phyloP scores from a whole-genome alignment of 2,113 vertebrate genomes.

The Carassius auratus region DNA sequence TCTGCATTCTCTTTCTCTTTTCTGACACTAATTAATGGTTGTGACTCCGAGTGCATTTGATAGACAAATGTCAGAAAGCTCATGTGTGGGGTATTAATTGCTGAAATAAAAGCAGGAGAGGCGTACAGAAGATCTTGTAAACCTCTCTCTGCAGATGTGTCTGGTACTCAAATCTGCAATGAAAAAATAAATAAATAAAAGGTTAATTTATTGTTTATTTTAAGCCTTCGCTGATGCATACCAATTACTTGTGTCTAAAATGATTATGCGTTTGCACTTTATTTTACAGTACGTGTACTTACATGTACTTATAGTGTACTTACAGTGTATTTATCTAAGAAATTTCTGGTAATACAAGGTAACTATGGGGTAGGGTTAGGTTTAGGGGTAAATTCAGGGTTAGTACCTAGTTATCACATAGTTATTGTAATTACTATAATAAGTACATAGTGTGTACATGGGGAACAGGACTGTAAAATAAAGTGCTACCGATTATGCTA shows the following conservation, averaged over 20 bases:
- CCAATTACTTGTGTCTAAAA: not conserved
- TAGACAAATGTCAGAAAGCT: slow-evolving; percentile 78
- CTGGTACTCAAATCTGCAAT: slow-evolving; percentile 56
- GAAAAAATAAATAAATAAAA: not conserved
- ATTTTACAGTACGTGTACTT: too few species aligned
- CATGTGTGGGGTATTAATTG: slow-evolving; percentile 74
- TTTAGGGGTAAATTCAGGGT: too few species aligned
- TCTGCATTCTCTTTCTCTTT: slow-evolving; percentile 44
- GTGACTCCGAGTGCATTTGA: slow-evolving; percentile 68
- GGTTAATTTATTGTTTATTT: slow-evolving; percentile 8
- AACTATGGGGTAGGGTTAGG: too few species aligned
- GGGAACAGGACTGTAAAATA: too few species aligned
- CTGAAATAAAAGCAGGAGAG: slow-evolving; percentile 67
- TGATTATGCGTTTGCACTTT: too few species aligned
- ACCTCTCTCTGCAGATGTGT: slow-evolving; percentile 39
- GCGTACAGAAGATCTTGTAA: slow-evolving; percentile 38
- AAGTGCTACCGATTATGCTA: not conserved
- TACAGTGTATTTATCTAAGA: too few species aligned
- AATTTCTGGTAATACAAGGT: too few species aligned
- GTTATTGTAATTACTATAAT: too few species aligned
- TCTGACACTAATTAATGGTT: slow-evolving; percentile 74
- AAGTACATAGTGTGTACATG: too few species aligned
- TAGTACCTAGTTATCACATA: too few species aligned
- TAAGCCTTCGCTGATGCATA: not conserved
- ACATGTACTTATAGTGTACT: too few species aligned